phyloP scores from a whole-genome alignment of 2,888 invertebrate species.

The Lottia gigantea region DNA sequence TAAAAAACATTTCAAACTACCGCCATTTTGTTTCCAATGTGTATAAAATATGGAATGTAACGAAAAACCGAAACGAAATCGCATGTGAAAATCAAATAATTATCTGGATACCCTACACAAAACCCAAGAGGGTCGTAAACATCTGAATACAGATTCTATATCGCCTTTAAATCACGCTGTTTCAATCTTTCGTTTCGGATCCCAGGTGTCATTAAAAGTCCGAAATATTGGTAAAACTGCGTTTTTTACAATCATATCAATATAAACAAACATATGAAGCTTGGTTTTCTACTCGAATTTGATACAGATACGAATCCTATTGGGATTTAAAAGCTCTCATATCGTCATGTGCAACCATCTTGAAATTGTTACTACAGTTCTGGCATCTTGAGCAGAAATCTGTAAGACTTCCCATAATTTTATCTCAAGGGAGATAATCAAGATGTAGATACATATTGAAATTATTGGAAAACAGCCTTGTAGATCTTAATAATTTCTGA shows the following conservation, averaged over 20 bases:
- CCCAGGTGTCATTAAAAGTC: constrained; percentile 8
- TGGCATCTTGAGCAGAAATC: not conserved
- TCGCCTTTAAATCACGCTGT: not conserved
- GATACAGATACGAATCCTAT: not conserved
- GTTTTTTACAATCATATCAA: constrained; percentile 2
- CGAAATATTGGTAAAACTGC: not conserved
- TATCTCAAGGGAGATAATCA: not conserved
- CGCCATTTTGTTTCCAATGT: too few relatives aligned
- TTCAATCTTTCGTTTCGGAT: not conserved
- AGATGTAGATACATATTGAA: constrained; percentile 7
- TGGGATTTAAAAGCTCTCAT: not conserved
- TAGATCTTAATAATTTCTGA: constrained; percentile 5
- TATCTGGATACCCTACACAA: not conserved
- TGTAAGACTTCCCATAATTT: constrained; percentile 1
- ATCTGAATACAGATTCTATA: not conserved
- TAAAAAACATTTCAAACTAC: too few relatives aligned
- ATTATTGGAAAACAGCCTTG: not conserved
- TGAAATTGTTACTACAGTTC: constrained; percentile 3
- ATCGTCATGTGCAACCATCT: constrained; percentile 7
- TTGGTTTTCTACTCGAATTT: not conserved
- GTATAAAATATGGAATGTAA: too few relatives aligned
- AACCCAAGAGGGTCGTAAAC: constrained; percentile 7
- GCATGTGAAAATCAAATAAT: constrained; percentile 6
- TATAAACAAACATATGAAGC: constrained; percentile 4
- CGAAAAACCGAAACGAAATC: not conserved